Evolutionary conservation across 2,888 invertebrate species (phyloP).

Genomic region (Sipha maydis): DNA sequence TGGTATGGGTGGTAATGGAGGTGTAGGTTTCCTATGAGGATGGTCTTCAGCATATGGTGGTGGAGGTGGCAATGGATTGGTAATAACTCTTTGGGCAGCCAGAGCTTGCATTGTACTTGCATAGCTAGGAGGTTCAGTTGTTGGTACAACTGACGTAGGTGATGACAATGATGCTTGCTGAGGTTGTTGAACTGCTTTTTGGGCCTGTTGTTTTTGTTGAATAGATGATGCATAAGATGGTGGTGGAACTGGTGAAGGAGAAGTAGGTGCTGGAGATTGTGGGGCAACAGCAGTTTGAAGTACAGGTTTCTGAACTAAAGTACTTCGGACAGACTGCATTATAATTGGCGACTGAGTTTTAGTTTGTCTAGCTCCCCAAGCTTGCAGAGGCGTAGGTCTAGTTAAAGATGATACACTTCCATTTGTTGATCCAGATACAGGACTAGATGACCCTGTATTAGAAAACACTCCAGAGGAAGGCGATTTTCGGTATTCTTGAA

Average conservation of each 20-base stretch:
- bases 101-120: conserved; percentile 87
- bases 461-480: conserved; percentile 89
- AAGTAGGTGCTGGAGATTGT: conserved; percentile 76
- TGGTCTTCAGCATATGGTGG: conserved; percentile 63
- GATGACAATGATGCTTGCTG: conserved; percentile 66
- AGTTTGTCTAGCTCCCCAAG: conserved; percentile 87
- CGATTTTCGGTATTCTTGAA: conserved; percentile 87
- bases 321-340: conserved; percentile 96
- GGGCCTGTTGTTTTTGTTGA: conserved; percentile 76
- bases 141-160: conserved; percentile 77
- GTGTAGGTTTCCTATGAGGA: conserved; percentile 50
- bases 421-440: conserved; percentile 77
- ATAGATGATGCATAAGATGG: conserved; percentile 85
- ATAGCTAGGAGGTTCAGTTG: conserved; percentile 91
- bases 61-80: conserved; percentile 63
- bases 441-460: conserved; percentile 85
- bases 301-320: conserved; percentile 93
- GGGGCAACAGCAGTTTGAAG: conserved; percentile 96
- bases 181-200: conserved; percentile 69
- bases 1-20: conserved; percentile 60
- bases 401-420: conserved; percentile 73
- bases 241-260: conserved; percentile 74
- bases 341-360: conserved; percentile 93
- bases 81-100: conserved; percentile 76
- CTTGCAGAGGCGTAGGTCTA: conserved; percentile 83